Evolutionary conservation across 2,888 invertebrate genomes (phyloP), one percentile per base, ranked within the genome.

Genomic region (Tenthredo scrophulariae): DNA sequence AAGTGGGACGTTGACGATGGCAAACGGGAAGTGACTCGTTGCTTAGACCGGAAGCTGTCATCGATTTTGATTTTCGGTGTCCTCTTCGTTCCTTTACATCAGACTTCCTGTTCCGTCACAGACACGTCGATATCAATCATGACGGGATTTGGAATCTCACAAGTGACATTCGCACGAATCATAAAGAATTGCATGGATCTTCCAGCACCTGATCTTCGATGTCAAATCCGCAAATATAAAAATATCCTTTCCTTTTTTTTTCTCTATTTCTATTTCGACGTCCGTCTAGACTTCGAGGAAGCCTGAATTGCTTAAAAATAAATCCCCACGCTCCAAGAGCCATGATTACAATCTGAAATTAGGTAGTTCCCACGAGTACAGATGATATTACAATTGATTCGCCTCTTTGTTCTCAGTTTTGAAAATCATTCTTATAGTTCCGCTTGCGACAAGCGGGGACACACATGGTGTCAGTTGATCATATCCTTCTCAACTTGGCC

Each of bases 21-120:
- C n/a, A 62, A 22, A 29, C 62, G 77, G 75, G 84, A 84, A 83
- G 67, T 65, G 37, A 46, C 67, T 67, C 65, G 67, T 84, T 75
- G 46, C 43, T 13, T 13, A 37, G 40, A 79, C 75, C 84, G 50
- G 84, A 84, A 79, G 70, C 40, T 26, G 6, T 58, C 58, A 37
- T 37, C 62, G 22, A 80, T 80, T 80, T 80, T 80, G 46, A 54
- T 77, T 43, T 74, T 74, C 40, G 40, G 22, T 74, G 33, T 43
- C 43, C 18, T 40, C 22, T 5, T 1, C 72, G 43, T 13, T 13
- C 40, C 40, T 26, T 26, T 18, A 13, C 26, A 13, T 67, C 33
- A 6, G 33, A 10, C 33, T 33, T 67, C 67, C 67, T 67, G 67
- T 26, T 6, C 15, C 33, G 33, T 18, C 7, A 18, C 33, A 33